These are phyloP conservation scores for Crocidura indochinensis DNA, from an alignment of 2,797 vertebrate genomes.

Conservation along the genomic window DNA sequence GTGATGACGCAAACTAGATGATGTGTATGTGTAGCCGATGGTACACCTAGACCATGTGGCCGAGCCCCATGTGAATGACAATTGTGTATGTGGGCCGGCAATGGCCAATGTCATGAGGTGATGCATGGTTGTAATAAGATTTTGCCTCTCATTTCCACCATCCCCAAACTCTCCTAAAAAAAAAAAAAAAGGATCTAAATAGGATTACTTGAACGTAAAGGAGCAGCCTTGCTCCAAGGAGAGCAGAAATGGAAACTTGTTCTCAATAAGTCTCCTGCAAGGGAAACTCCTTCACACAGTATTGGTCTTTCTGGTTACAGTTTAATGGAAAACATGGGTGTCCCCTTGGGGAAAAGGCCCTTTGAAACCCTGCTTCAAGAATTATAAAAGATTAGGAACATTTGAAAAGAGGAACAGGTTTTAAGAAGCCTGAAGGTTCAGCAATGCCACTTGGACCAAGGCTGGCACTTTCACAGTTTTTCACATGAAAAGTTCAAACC, in stretches of 20 bases:
- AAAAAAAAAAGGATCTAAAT: not conserved
- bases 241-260: not conserved
- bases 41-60: not conserved
- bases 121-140: not conserved
- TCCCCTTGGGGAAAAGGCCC: too few species aligned
- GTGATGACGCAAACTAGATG: not conserved
- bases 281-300: not conserved
- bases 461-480: too few species aligned
- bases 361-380: too few species aligned
- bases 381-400: too few species aligned
- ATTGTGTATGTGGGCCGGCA: not conserved
- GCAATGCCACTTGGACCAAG: too few species aligned
- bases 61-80: not conserved
- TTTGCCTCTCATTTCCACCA: constrained; percentile 25
- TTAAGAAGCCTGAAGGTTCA: too few species aligned
- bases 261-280: not conserved
- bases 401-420: too few species aligned
- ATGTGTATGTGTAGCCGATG: not conserved
- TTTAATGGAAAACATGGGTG: too few species aligned
- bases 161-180: constrained; percentile 30
- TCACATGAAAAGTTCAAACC: too few species aligned
- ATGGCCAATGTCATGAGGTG: not conserved
- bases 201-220: constrained; percentile 7
- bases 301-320: not conserved
- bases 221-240: not conserved